These are phyloP conservation scores for Tigriopus japonicus DNA, from an alignment of 1,140 invertebrate genomes.

Conservation along the genomic window DNA sequence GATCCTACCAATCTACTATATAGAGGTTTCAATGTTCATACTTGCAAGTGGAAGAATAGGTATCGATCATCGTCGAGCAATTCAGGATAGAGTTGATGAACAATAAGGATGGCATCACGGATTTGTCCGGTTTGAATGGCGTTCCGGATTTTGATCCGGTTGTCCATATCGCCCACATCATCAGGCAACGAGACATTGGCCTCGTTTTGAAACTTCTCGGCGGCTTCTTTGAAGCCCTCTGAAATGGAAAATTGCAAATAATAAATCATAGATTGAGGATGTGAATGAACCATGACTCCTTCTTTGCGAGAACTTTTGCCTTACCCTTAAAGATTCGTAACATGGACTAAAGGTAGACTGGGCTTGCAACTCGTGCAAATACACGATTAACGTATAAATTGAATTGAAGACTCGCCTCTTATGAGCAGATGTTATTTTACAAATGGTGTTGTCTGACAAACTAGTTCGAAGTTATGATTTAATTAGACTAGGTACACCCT, in stretches of 20 bases:
- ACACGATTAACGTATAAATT: too few relatives aligned
- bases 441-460: too few relatives aligned
- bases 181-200: slow-evolving; percentile 68
- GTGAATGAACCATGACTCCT: neutral
- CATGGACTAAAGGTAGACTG: too few relatives aligned
- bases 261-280: neutral
- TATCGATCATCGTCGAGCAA: slow-evolving; percentile 67
- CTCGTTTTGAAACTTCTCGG: slow-evolving; percentile 87
- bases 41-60: slow-evolving; percentile 49
- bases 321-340: too few relatives aligned
- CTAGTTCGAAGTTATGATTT: too few relatives aligned
- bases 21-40: too few relatives aligned
- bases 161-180: slow-evolving; percentile 70
- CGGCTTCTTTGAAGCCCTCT: slow-evolving; percentile 96
- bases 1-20: too few relatives aligned
- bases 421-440: too few relatives aligned
- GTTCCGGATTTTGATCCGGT: slow-evolving; percentile 80
- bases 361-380: too few relatives aligned
- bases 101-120: slow-evolving; percentile 74
- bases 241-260: slow-evolving; percentile 20
- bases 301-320: too few relatives aligned
- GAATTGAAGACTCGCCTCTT: too few relatives aligned
- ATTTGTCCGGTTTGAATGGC: slow-evolving; percentile 82
- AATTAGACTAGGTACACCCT: too few relatives aligned
- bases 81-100: slow-evolving; percentile 86